Conservation (phyloP, 2,113 vertebrate species). For the Cygnus atratus region DNA sequence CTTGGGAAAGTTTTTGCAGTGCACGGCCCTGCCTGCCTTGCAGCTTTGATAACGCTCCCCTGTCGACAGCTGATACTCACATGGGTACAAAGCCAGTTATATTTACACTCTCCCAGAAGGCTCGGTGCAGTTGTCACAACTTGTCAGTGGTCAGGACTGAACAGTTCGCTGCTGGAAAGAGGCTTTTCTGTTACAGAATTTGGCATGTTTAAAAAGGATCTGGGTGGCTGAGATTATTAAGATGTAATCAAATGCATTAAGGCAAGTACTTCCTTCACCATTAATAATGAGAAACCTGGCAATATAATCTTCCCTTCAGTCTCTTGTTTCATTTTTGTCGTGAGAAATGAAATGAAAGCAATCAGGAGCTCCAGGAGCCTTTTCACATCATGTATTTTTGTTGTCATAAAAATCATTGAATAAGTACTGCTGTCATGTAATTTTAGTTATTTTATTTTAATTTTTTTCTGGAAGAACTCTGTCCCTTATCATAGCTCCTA, state of each 20-base stretch:
- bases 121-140: constrained; percentile 57
- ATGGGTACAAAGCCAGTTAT: constrained; percentile 16
- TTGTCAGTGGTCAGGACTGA: neutral
- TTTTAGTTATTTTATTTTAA: neutral
- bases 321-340: neutral
- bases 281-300: constrained; percentile 27
- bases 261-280: neutral
- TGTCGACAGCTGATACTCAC: constrained; percentile 26
- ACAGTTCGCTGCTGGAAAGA: neutral
- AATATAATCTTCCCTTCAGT: neutral
- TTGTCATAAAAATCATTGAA: constrained; percentile 11
- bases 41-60: neutral
- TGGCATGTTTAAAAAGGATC: neutral
- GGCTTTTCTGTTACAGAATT: neutral
- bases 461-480: neutral
- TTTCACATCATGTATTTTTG: constrained; percentile 5
- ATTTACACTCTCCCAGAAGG: constrained; percentile 51
- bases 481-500: neutral
- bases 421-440: neutral
- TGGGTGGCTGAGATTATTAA: neutral
- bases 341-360: constrained; percentile 26
- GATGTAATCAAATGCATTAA: constrained; percentile 47
- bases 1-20: neutral
- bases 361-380: constrained; percentile 12
- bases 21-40: neutral